Base-by-base conservation (phyloP, 2,113 vertebrate genomes). In the Pterocles gutturalis region DNA sequence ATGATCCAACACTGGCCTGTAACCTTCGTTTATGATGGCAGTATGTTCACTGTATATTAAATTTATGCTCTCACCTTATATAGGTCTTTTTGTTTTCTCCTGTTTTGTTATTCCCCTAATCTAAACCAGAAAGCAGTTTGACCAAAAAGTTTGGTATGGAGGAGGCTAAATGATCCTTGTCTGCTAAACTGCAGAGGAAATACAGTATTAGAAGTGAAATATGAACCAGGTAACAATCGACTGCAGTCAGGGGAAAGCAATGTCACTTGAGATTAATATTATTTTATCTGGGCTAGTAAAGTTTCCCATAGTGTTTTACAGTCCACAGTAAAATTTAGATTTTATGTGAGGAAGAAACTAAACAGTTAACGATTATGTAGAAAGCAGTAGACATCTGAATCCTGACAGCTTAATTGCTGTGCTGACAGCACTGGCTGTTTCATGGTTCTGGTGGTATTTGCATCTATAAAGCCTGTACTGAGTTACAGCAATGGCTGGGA, bases 331-430 rank as follows among this genome's bases (percentile, higher is more conserved):
- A 61, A 78, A 62, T 49, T 36, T 16, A 7, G 31, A 9, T 43
- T 64, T 51, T 10, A 6, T 69, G 21, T 43, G 45, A 53, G 65
- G 24, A 82, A 76, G 69, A 61, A 67, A 19, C 29, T 14, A 46
- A 96, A 62, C 46, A 73, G 90, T 95, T 97, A 96, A 94, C 17
- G 38, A 58, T 64, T 11, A 3, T 49, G 62, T 45, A 15, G 24
- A 80, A 80, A 87, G 70, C 1, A 0, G 80, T 17, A 45, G 62
- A 20, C 69, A 85, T 46, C 64, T 88, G 90, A 57, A 18, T 36
- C 54, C 75, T 92, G 97, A 89, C 80, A 94, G 79, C 38, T 88
- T 95, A 95, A 95, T 89, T 96, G 93, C 65, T 69, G 71, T 80
- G 96, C 93, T 90, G 87, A 22, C 84, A 94, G 90, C 84, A 19